phyloP scores from a whole-genome alignment of 1,140 invertebrate species.

The Neoseiulus cucumeris region DNA sequence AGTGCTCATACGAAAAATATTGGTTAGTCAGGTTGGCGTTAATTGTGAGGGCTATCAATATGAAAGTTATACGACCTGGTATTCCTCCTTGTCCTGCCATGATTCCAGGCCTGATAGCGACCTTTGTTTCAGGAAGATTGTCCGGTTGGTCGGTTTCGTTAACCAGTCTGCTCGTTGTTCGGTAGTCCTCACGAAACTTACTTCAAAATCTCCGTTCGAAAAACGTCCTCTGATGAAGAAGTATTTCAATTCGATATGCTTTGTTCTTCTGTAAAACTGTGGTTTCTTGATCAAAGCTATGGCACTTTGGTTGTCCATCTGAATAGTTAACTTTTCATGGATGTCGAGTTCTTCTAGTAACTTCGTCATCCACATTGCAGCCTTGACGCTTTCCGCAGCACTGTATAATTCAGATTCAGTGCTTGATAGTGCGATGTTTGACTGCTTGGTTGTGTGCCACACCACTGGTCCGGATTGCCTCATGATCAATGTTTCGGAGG shows the following conservation, averaged over 20 bases:
- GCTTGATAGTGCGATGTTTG: neutral
- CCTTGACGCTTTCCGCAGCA: slow-evolving; percentile 17
- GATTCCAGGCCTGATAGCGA: too few species aligned
- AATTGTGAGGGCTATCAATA: too few species aligned
- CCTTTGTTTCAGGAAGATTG: too few species aligned
- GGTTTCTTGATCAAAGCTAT: slow-evolving; percentile 25
- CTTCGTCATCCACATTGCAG: slow-evolving; percentile 21
- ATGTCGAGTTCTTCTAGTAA: slow-evolving; percentile 19
- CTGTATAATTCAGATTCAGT: neutral
- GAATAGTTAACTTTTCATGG: slow-evolving; percentile 16
- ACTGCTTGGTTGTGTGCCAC: neutral
- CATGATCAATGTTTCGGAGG: neutral
- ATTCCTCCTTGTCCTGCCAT: too few species aligned
- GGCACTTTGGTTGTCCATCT: slow-evolving; percentile 24
- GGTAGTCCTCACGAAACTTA: neutral
- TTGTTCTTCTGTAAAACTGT: slow-evolving; percentile 26
- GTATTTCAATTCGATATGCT: slow-evolving; percentile 26
- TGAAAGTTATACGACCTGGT: too few species aligned
- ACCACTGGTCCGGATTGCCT: neutral
- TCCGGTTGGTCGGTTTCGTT: too few species aligned
- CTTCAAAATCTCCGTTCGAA: neutral
- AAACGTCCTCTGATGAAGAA: slow-evolving; percentile 25
- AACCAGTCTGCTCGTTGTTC: too few species aligned
- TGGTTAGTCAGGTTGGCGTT: too few species aligned
- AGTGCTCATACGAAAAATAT: too few species aligned